Percentiles rank a stretch among this genome's conserved stretches.
Conservation (phyloP, 1,140 invertebrate genomes). For the Drosophila baimaii region DNA sequence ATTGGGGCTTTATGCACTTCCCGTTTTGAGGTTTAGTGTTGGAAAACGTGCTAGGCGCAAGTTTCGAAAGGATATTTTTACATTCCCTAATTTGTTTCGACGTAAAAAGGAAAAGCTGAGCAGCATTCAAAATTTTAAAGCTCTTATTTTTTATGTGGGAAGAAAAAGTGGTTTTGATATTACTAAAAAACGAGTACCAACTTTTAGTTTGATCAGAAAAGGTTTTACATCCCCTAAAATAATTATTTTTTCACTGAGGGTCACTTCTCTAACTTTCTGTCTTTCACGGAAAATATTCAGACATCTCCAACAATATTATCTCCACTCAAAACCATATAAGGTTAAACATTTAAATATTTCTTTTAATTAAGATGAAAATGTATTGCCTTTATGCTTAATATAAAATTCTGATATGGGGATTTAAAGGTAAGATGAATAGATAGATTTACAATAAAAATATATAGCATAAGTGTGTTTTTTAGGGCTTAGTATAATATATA, state of each 20-base stretch:
- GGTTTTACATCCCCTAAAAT: no score
- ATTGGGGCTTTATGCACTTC: slow-evolving; percentile 14
- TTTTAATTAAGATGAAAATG: no score
- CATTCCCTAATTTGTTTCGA: no score
- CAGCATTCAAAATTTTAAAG: no score
- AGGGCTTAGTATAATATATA: not conserved
- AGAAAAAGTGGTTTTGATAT: not conserved
- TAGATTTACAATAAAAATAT: not conserved
- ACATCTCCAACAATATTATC: not conserved
- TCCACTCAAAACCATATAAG: not conserved
- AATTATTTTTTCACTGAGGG: not conserved
- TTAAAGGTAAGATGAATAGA: not conserved
- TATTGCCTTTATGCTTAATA: no score
- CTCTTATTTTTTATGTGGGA: no score
- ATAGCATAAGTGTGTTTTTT: no score
- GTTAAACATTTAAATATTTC: not conserved
- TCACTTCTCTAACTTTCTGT: not conserved
- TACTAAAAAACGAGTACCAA: no score
- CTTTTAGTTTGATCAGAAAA: no score
- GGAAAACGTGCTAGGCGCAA: not conserved
- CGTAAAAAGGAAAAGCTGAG: no score
- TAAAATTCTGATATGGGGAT: no score
- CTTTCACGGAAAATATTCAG: not conserved
- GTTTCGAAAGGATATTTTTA: no score
- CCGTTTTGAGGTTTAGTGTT: not conserved